phyloP scores from a whole-genome alignment of 2,797 vertebrate species.

The Margarornis squamiger region DNA sequence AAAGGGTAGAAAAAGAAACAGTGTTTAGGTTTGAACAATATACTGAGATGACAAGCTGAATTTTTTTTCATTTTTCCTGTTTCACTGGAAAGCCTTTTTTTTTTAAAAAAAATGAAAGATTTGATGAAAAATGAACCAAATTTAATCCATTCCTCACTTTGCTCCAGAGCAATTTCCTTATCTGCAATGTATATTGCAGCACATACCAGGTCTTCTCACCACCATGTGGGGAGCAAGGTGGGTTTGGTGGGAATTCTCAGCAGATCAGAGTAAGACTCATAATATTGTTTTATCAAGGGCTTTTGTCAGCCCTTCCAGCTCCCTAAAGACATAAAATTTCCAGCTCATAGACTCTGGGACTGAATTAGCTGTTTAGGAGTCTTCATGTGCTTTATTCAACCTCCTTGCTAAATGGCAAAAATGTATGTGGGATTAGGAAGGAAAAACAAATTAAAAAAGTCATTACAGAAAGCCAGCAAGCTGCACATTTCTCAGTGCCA shows the following conservation, averaged over 20 bases:
- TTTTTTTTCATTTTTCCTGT: slow-evolving; percentile 26
- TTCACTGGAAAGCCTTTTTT: not conserved
- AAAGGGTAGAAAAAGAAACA: not conserved
- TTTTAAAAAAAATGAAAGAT: not conserved
- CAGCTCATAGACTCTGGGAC: not conserved
- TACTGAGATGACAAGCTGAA: not conserved
- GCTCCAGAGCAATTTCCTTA: not conserved
- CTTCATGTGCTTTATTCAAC: not conserved
- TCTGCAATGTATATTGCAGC: not conserved
- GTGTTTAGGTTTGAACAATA: not conserved
- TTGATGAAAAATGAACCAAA: not conserved
- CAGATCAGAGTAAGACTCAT: not conserved
- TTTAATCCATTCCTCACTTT: slow-evolving; percentile 21
- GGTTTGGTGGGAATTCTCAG: not conserved
- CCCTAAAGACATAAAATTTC: not conserved
- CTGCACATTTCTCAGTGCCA: not conserved
- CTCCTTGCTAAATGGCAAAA: not conserved
- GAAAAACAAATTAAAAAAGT: not conserved
- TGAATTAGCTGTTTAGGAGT: not conserved
- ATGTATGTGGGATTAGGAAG: not conserved
- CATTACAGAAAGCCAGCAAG: not conserved
- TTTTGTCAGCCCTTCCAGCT: not conserved
- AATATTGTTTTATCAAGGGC: not conserved
- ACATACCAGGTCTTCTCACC: not conserved
- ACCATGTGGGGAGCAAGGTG: not conserved